Evolutionary conservation across 2,888 invertebrate species (phyloP).

Genomic region (Andrena haemorrhoa): DNA sequence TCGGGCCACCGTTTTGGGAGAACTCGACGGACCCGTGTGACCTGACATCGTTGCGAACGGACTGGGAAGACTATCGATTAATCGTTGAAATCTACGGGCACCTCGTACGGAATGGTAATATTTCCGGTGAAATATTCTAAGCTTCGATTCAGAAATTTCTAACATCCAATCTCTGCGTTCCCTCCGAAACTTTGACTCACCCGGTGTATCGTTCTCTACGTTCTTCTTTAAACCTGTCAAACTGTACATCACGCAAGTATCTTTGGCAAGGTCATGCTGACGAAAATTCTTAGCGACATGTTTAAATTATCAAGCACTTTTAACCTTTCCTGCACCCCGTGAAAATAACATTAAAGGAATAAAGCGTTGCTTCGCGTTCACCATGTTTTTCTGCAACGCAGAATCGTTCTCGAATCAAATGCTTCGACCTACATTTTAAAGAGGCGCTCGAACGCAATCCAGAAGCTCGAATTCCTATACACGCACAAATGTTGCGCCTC

Average conservation of each 20-base stretch:
- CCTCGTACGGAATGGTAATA: background rate
- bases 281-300: too few species aligned
- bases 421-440: slow-evolving; percentile 30
- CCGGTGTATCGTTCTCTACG: too few species aligned
- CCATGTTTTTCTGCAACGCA: slow-evolving; percentile 7
- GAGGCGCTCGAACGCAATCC: slow-evolving; percentile 1
- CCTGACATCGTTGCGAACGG: slow-evolving; percentile 14
- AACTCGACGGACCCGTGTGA: slow-evolving; percentile 39
- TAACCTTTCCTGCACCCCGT: background rate
- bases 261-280: too few species aligned
- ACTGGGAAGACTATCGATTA: slow-evolving; percentile 42
- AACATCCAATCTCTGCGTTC: background rate
- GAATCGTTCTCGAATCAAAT: background rate
- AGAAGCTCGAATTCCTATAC: slow-evolving; percentile 15
- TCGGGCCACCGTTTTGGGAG: slow-evolving; percentile 50
- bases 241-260: too few species aligned
- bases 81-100: slow-evolving; percentile 25
- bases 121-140: background rate
- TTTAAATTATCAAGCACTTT: too few species aligned
- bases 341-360: background rate
- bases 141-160: background rate
- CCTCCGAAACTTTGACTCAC: too few species aligned
- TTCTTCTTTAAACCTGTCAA: too few species aligned
- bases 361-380: background rate
- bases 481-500: slow-evolving; percentile 6